A percentile compares a stretch with the other conserved stretches of the same genome.
Evolutionary conservation across 2,888 invertebrate genomes (phyloP).

Genomic region (Drosophila sordidapex): DNA sequence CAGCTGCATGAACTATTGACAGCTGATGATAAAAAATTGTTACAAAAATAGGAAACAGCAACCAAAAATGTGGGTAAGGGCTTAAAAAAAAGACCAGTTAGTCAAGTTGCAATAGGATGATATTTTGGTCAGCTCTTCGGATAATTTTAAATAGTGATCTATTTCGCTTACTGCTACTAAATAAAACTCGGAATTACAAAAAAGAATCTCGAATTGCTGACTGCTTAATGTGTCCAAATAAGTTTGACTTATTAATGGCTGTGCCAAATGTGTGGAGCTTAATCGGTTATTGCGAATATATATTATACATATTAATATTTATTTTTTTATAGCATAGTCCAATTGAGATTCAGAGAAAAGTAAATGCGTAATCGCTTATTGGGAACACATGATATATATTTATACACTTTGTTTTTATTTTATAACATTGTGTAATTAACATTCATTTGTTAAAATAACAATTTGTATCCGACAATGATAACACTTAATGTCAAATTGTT

Average conservation of each 20-base stretch:
- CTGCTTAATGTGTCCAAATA: not conserved
- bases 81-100: constrained; percentile 4
- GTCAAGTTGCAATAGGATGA: not conserved
- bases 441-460: too few species aligned
- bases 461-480: not conserved
- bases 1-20: constrained; percentile 76
- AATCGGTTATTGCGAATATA: not conserved
- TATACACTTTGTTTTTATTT: not conserved
- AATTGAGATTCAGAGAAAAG: not conserved
- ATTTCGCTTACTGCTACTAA: not conserved
- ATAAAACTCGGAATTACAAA: not conserved
- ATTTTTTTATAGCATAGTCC: not conserved
- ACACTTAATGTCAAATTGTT: constrained; percentile 18
- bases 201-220: not conserved
- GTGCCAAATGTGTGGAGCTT: not conserved
- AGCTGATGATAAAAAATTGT: constrained; percentile 80
- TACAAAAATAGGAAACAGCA: constrained; percentile 49
- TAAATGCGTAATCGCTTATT: not conserved
- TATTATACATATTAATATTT: not conserved
- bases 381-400: not conserved
- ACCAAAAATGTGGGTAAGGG: constrained; percentile 12
- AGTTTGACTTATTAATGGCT: not conserved
- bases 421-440: not conserved
- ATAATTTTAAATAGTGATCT: not conserved
- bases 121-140: not conserved